Conservation (phyloP, 2,888 invertebrate genomes). For the Dasysyrphus tricinctus region DNA sequence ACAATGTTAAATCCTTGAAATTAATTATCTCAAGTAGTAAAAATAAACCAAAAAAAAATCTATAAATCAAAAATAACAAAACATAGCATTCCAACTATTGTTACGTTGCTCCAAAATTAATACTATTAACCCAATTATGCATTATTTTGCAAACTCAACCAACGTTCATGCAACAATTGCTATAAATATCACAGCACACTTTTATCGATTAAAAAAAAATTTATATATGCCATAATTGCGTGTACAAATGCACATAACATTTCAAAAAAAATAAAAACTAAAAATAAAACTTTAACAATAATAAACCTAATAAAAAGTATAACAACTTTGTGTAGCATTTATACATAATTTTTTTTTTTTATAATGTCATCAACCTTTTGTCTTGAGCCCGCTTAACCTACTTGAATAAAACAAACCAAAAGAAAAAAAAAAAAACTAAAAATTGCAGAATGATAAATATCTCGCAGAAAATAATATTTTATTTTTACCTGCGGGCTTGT, state of each 20-base stretch:
- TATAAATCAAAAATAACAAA: too few relatives aligned
- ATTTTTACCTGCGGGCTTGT: conserved; percentile 49
- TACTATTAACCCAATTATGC: not conserved
- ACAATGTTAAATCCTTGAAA: too few relatives aligned
- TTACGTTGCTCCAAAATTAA: not conserved
- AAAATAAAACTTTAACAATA: not conserved
- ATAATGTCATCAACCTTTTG: conserved; percentile 63
- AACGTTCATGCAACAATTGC: conserved; percentile 21
- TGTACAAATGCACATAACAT: conserved; percentile 15
- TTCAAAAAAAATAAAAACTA: conserved; percentile 5
- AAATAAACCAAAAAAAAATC: too few relatives aligned
- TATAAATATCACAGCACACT: conserved; percentile 24
- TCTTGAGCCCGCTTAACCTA: conserved; percentile 63
- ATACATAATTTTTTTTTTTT: not conserved
- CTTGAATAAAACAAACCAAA: conserved; percentile 43
- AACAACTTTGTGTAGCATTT: conserved; percentile 35
- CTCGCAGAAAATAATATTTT: conserved; percentile 31
- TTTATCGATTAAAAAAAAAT: conserved; percentile 38
- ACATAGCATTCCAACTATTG: too few relatives aligned
- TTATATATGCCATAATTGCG: conserved; percentile 15
- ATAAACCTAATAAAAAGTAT: conserved; percentile 44
- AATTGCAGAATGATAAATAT: conserved; percentile 59
- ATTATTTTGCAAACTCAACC: conserved; percentile 11
- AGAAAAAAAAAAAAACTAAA: conserved; percentile 23
- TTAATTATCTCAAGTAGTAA: too few relatives aligned